Base-by-base conservation (phyloP, 2,113 vertebrate species). In the Cyanoramphus novaezelandiae region DNA sequence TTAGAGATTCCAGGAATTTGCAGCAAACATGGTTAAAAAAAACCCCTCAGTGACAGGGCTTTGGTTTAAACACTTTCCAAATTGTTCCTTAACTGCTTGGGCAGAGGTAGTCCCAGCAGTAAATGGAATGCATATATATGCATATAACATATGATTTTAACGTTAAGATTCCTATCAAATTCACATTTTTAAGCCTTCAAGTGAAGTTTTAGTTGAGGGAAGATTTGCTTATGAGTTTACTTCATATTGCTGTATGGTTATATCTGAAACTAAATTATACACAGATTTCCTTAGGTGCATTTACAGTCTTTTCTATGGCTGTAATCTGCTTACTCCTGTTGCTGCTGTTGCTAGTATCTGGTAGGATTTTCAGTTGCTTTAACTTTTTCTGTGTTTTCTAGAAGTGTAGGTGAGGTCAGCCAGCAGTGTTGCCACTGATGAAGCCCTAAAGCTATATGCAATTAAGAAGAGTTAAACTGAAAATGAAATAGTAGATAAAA, bases 401-500 rank as follows among this genome's bases (percentile, higher is more conserved):
- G 90, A 60, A 91, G 37, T 44, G 68, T 82, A 81, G 53, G 31
- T 65, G 83, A 96, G 47, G 29, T 57, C 44, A 93, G 89, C 33
- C 78, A 92, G 84, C 71, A 94, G 57, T 25, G 19, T n/a, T 82
- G 87, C 77, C 72, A 72, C 14, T 94, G 62, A 96, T 90, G 57
- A 94, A 87, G 74, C 76, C 62, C 69, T 89, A 25, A 87, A 82
- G 53, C 46, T 90, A 92, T 92, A 88, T 68, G 81, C 29, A 95
- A 90, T 93, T 92, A 81, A 93, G 49, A 17, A 62, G 82, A 85
- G 6, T 88, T 89, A 57, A 96, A 76, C 28, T 93, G 70, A 91
- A 97, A 65, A 88, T 63, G 70, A 96, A 95, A 88, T 35, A 82
- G 60, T 82, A 90, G 95, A 72, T 75, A 94, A 95, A 96, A 96